phyloP scores from a whole-genome alignment of 1,140 invertebrate genomes.

The Oryctes rhinoceros region DNA sequence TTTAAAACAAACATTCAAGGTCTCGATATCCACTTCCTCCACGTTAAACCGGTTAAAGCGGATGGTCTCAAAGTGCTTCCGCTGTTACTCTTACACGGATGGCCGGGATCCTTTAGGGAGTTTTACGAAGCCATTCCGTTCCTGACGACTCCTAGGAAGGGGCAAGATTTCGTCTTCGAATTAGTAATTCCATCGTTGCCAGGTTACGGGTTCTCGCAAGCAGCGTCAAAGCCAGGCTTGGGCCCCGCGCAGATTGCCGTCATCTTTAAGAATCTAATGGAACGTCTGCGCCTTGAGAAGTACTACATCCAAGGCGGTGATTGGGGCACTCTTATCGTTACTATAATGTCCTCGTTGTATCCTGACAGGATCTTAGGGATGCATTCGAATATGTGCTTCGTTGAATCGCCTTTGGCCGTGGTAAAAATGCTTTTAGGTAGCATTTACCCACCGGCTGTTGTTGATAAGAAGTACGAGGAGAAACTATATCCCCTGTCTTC shows the following conservation, averaged over 20 bases:
- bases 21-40: slow-evolving; percentile 68
- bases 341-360: slow-evolving; percentile 71
- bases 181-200: not conserved
- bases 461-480: slow-evolving; percentile 64
- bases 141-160: slow-evolving; percentile 64
- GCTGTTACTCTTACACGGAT: slow-evolving; percentile 85
- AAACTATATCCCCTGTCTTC: slow-evolving; percentile 70
- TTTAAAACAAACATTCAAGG: slow-evolving; percentile 76
- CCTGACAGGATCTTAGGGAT: slow-evolving; percentile 75
- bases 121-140: slow-evolving; percentile 83
- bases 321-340: slow-evolving; percentile 75
- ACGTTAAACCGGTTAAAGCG: slow-evolving; percentile 55
- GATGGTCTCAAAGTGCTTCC: slow-evolving; percentile 60
- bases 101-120: slow-evolving; percentile 89
- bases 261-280: slow-evolving; percentile 85
- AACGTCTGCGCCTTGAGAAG: slow-evolving; percentile 75
- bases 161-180: slow-evolving; percentile 58
- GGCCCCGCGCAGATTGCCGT: slow-evolving; percentile 71
- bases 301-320: slow-evolving; percentile 90
- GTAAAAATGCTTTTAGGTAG: slow-evolving; percentile 67
- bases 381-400: slow-evolving; percentile 73
- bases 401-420: slow-evolving; percentile 56
- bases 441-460: slow-evolving; percentile 66
- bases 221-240: slow-evolving; percentile 69
- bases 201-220: slow-evolving; percentile 81